A percentile compares a stretch with the other conserved stretches of the same genome.
phyloP scores from a whole-genome alignment of 1,140 invertebrate species.

The Asbolus verrucosus region DNA sequence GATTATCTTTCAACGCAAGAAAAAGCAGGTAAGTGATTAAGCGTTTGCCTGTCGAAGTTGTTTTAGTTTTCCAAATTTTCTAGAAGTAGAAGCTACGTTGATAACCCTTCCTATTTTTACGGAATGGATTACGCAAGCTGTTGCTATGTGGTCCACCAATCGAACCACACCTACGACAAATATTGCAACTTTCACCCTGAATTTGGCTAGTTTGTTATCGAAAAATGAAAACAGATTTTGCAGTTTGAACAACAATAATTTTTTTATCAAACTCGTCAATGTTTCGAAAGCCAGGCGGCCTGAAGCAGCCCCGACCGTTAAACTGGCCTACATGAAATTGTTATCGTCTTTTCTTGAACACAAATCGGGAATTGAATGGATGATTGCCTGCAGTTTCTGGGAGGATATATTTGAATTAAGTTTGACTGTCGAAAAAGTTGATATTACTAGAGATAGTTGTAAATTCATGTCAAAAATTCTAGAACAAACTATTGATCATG shows the following conservation, averaged over 20 bases:
- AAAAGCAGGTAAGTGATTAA: conserved; percentile 57
- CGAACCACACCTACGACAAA: conserved; percentile 61
- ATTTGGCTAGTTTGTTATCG: conserved; percentile 66
- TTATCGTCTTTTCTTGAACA: conserved; percentile 69
- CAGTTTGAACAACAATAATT: conserved; percentile 60
- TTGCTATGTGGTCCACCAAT: conserved; percentile 52
- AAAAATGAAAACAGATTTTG: conserved; percentile 65
- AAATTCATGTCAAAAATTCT: conserved; percentile 70
- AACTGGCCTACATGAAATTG: conserved; percentile 70
- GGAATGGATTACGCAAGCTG: conserved; percentile 52
- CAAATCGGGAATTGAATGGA: conserved; percentile 69
- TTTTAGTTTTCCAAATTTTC: neutral
- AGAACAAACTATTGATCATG: conserved; percentile 38
- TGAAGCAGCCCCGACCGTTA: conserved; percentile 58
- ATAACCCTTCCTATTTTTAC: conserved; percentile 49
- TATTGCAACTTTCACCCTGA: conserved; percentile 66
- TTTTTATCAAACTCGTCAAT: conserved; percentile 64
- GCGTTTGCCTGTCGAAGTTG: neutral
- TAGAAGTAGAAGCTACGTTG: conserved; percentile 24
- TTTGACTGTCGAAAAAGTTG: conserved; percentile 72
- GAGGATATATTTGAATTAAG: conserved; percentile 68
- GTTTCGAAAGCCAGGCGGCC: conserved; percentile 57
- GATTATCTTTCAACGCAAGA: conserved; percentile 65
- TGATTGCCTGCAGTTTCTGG: conserved; percentile 69
- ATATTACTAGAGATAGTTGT: conserved; percentile 71